phyloP scores from a whole-genome alignment of 2,797 vertebrate species.

The Perodicticus potto region DNA sequence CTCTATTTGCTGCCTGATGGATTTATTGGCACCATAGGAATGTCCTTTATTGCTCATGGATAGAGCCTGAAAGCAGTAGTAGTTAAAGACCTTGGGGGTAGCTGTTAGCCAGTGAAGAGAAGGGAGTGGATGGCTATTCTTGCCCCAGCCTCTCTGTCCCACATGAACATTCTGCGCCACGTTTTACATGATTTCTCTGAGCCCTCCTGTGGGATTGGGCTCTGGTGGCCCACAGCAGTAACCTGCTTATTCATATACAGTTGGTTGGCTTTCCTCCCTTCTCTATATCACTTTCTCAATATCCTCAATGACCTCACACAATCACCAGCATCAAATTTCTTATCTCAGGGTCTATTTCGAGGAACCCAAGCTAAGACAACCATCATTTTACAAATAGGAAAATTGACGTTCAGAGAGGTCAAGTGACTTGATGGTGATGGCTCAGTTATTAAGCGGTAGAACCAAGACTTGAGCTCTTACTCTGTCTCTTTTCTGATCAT shows the following conservation, averaged over 20 bases:
- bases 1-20: neutral
- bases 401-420: neutral
- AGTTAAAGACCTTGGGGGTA: neutral
- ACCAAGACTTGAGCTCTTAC: neutral
- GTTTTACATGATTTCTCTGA: neutral
- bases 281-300: neutral
- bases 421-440: neutral
- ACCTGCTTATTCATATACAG: neutral
- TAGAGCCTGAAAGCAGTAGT: constrained; percentile 7
- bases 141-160: neutral
- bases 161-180: neutral
- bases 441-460: neutral
- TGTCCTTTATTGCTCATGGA: neutral
- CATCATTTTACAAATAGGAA: constrained; percentile 10
- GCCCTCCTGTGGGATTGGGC: neutral
- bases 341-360: neutral
- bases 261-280: neutral
- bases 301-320: neutral
- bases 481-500: constrained; percentile 65
- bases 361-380: neutral
- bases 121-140: neutral
- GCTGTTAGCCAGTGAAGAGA: neutral
- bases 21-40: neutral
- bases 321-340: neutral
- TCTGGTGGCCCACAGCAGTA: neutral